Base-by-base conservation (phyloP, 1,140 invertebrate species). In the Campoletis sonorensis region DNA sequence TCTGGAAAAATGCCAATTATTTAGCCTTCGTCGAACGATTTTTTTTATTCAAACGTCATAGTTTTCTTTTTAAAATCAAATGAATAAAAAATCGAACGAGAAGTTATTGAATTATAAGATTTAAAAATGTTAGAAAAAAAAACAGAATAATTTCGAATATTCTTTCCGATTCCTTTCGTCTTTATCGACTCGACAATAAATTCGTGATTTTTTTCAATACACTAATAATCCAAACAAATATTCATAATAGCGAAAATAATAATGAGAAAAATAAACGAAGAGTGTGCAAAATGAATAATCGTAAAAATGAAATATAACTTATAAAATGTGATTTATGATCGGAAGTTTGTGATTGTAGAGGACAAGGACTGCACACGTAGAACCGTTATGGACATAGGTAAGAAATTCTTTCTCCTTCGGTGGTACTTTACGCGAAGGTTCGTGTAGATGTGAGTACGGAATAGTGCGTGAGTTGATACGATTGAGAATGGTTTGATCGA, bases 401-500 rank as follows among this genome's bases (percentile, higher is more conserved):
- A 49, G 37, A 40, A 49, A 49, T 72, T 72, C 21, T 49, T 21
- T 72, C 16, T 72, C 37, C 5, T 4, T 49, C 26, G 15, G n/a
- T 72, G 37, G 37, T 40, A 72, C 27, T 37, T 70, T 70, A 64
- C 61, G 61, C 27, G 23, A 4, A 8, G 23, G 23, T 21, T 37
- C 27, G 68, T 30, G 68, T 23, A 49, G n/a, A 30, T 71, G 18
- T 71, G 45, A 71, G 30, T 71, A 71, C 68, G 26, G 15, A 27
- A 70, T 4, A 11, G 68, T 70, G 68, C 68, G 68, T 70, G 30
- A 70, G 30, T 70, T 33, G 68, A 70, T 30, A 40, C 70, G 70
- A 72, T 72, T 72, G 70, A 40, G 70, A 72, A 72, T 72, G n/a
- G 61, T 23, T 13, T 64, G 61, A 64, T 64, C 61, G 61, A 64